A percentile compares a stretch with the other conserved stretches of the same genome.
phyloP scores from a whole-genome alignment of 1,140 invertebrate genomes.

The Meloidogyne hapla region DNA sequence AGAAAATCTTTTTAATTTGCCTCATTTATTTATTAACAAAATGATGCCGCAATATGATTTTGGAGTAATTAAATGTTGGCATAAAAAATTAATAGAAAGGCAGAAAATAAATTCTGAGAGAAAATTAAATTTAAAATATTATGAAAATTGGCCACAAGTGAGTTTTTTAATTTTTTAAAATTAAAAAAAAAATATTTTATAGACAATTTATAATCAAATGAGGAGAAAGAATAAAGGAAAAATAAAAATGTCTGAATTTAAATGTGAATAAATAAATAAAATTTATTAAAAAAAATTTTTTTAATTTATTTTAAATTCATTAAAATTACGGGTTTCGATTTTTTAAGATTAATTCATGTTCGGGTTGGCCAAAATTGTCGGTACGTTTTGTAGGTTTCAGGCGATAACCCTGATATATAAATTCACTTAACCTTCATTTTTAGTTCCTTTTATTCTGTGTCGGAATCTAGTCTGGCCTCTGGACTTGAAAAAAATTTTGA shows the following conservation, averaged over 20 bases:
- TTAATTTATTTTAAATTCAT: too few species aligned
- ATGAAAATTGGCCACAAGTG: not conserved
- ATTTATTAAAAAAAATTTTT: too few species aligned
- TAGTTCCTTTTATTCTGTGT: too few species aligned
- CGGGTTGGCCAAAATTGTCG: too few species aligned
- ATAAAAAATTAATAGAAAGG: conserved; percentile 10
- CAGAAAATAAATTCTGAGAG: not conserved
- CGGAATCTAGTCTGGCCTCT: too few species aligned
- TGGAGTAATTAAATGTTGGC: conserved; percentile 28
- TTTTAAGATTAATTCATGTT: too few species aligned
- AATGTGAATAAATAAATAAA: not conserved
- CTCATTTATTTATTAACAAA: conserved; percentile 68
- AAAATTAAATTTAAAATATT: not conserved
- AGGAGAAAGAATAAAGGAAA: not conserved
- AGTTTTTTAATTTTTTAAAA: not conserved
- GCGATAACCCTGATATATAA: too few species aligned
- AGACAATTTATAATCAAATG: not conserved
- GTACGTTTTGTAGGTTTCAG: too few species aligned
- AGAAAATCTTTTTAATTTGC: not conserved
- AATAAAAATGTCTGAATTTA: not conserved
- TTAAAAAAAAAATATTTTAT: not conserved
- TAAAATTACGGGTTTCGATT: too few species aligned
- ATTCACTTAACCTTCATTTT: too few species aligned
- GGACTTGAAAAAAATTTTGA: too few species aligned
- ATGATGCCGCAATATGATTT: conserved; percentile 70